These are phyloP conservation scores for Ramphastos sulfuratus DNA, from an alignment of 2,113 vertebrate species.

Conservation along the genomic window DNA sequence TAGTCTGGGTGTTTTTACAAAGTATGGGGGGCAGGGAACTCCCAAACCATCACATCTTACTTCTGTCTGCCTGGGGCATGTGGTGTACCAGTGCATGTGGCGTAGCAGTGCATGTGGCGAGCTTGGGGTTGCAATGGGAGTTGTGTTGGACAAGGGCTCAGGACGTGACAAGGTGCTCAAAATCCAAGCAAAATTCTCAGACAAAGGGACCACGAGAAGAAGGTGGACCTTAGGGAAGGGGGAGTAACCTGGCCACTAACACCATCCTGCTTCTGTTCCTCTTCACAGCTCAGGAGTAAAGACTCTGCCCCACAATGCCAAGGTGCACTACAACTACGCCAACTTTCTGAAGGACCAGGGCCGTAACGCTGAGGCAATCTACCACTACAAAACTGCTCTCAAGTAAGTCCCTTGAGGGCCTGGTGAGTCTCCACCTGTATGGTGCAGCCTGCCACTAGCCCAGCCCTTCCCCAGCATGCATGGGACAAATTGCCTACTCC, in stretches of 20 bases:
- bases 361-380: slow-evolving; percentile 85
- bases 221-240: neutral
- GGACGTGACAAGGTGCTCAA: neutral
- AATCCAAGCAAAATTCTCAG: neutral
- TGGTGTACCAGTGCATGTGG: fast-evolving
- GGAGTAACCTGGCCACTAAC: neutral
- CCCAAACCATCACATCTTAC: neutral
- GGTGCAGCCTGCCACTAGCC: neutral
- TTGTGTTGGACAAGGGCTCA: neutral
- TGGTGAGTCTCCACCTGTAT: fast-evolving
- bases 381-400: slow-evolving; percentile 92
- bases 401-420: slow-evolving; percentile 66
- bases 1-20: no score
- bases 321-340: slow-evolving; percentile 99
- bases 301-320: slow-evolving; percentile 96
- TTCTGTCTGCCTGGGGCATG: fast-evolving
- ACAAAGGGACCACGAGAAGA: neutral
- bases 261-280: neutral
- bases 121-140: neutral
- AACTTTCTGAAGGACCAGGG: slow-evolving; percentile 95
- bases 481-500: neutral
- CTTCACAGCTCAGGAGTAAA: slow-evolving; percentile 90
- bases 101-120: neutral
- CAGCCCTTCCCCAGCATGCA: neutral
- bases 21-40: no score